Evolutionary conservation across 2,797 vertebrate species (phyloP).

Genomic region (Oryzias sinensis): DNA sequence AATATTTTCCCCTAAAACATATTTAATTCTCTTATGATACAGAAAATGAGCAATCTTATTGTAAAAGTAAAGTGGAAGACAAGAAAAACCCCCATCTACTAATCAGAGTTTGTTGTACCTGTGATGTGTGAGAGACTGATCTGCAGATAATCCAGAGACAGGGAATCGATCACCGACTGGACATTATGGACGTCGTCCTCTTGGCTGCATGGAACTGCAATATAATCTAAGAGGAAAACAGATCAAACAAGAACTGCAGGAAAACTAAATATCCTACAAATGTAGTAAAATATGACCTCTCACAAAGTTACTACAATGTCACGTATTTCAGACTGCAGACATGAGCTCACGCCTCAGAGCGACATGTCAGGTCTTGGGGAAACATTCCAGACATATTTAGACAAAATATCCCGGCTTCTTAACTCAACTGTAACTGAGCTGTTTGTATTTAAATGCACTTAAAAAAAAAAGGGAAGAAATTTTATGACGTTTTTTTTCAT

Average conservation of each 20-base stretch:
- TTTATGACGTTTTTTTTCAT: too few relatives aligned
- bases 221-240: slow-evolving; percentile 79
- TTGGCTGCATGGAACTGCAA: slow-evolving; percentile 79
- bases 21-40: neutral
- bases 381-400: slow-evolving; percentile 36
- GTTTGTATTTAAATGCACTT: neutral
- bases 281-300: neutral
- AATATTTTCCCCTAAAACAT: slow-evolving; percentile 85
- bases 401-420: neutral
- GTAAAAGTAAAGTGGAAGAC: too few relatives aligned
- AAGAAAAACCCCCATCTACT: too few relatives aligned
- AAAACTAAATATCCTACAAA: neutral
- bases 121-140: slow-evolving; percentile 97
- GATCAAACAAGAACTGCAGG: neutral
- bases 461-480: too few relatives aligned
- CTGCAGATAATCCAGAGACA: slow-evolving; percentile 96
- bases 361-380: slow-evolving; percentile 27
- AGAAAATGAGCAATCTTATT: too few relatives aligned
- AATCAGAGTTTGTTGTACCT: slow-evolving; percentile 67
- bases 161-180: slow-evolving; percentile 93
- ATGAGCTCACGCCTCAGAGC: slow-evolving; percentile 11
- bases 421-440: neutral
- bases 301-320: neutral
- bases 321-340: slow-evolving; percentile 9
- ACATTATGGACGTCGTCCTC: slow-evolving; percentile 92